Conservation (phyloP, 2,888 invertebrate species). For the Bombyx huttoni region DNA sequence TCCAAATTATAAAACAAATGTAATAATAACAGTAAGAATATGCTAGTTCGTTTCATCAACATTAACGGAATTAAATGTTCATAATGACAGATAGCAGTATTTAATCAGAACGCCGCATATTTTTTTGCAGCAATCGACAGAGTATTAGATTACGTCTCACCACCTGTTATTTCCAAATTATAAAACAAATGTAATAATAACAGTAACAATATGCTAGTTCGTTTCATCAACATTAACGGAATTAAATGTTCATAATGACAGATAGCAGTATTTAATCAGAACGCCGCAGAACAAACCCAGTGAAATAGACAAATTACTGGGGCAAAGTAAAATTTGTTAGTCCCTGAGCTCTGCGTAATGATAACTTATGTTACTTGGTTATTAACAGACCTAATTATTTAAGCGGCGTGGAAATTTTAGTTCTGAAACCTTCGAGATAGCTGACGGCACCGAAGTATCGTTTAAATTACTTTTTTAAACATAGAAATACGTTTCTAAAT, state of each 20-base stretch:
- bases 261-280: slow-evolving; percentile 10
- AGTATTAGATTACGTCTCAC: too few relatives aligned
- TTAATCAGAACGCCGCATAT: slow-evolving; percentile 9
- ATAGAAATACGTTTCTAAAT: too few relatives aligned
- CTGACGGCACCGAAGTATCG: not conserved
- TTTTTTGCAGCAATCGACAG: too few relatives aligned
- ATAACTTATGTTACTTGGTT: slow-evolving; percentile 7
- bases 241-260: slow-evolving; percentile 3
- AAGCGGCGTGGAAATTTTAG: not conserved
- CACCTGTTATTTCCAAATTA: too few relatives aligned
- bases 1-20: too few relatives aligned
- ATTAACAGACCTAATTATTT: slow-evolving; percentile 2
- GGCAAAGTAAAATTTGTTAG: slow-evolving; percentile 12
- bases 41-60: not conserved
- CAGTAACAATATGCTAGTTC: too few relatives aligned
- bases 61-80: not conserved
- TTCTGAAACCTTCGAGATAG: not conserved
- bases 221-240: not conserved
- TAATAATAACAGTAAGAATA: too few relatives aligned
- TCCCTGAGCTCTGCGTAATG: slow-evolving; percentile 6
- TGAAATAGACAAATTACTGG: slow-evolving; percentile 12
- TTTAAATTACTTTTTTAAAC: not conserved
- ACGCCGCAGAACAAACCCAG: slow-evolving; percentile 6
- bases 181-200: too few relatives aligned
- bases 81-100: slow-evolving; percentile 7